These are phyloP conservation scores for Raja brachyura DNA, from an alignment of 2,113 vertebrate genomes.

Conservation along the genomic window DNA sequence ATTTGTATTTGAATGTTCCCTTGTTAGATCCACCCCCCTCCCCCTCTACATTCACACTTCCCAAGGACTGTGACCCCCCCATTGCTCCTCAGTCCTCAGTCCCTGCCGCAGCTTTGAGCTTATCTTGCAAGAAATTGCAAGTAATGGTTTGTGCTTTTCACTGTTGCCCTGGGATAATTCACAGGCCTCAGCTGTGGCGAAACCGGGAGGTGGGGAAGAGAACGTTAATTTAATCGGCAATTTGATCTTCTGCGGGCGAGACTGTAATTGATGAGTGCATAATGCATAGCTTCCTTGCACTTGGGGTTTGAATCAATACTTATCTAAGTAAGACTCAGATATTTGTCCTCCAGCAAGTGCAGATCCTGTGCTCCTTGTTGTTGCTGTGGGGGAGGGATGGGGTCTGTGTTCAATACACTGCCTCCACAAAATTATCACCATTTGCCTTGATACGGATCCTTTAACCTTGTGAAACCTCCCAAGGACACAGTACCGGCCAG, in stretches of 20 bases:
- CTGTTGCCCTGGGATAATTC: too few relatives aligned
- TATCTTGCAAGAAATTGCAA: background rate
- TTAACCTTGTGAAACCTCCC: background rate
- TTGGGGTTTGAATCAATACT: slow-evolving; percentile 15
- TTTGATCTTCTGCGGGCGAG: background rate
- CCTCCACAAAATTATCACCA: background rate
- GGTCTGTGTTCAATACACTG: background rate
- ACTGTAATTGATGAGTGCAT: background rate
- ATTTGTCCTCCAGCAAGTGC: background rate
- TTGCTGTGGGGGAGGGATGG: background rate
- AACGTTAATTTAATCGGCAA: slow-evolving; percentile 19
- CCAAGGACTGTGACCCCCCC: too few relatives aligned
- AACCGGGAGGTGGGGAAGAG: background rate
- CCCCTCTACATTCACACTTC: too few relatives aligned
- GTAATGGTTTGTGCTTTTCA: background rate
- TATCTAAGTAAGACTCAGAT: background rate
- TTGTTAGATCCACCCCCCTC: too few relatives aligned
- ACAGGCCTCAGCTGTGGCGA: background rate
- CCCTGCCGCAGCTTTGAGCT: background rate
- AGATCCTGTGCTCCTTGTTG: background rate
- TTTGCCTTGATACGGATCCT: background rate
- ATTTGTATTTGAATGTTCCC: too few relatives aligned
- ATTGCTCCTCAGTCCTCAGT: background rate
- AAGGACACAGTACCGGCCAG: background rate
- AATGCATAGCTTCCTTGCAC: background rate